Evolutionary conservation across 2,797 vertebrate species (phyloP).

Genomic region (Intellagama lesueurii): DNA sequence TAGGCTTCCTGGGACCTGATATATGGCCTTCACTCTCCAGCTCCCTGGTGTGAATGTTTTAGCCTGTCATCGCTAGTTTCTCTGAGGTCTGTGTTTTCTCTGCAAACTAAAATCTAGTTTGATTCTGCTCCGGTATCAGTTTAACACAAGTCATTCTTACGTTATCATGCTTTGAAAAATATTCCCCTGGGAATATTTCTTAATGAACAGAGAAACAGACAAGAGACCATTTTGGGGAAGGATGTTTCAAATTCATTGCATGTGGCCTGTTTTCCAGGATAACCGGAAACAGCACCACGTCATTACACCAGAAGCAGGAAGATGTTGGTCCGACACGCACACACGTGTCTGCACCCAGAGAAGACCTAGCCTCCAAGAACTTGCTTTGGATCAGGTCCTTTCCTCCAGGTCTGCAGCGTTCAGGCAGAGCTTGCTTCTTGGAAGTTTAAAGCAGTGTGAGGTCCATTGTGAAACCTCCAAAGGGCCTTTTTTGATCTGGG

Average conservation of each 20-base stretch:
- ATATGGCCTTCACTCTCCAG: too few relatives aligned
- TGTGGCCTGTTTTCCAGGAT: not conserved
- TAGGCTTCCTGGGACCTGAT: too few relatives aligned
- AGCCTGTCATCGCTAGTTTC: too few relatives aligned
- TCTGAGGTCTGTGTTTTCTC: too few relatives aligned
- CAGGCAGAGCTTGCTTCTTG: constrained; percentile 36
- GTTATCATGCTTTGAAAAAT: too few relatives aligned
- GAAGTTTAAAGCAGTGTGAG: not conserved
- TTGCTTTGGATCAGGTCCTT: fast-evolving
- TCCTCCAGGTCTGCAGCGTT: not conserved
- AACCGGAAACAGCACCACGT: not conserved
- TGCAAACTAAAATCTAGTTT: too few relatives aligned
- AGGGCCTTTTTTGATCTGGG: constrained; percentile 5
- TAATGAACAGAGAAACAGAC: constrained; percentile 38
- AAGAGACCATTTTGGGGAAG: constrained; percentile 25
- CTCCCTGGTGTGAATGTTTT: too few relatives aligned
- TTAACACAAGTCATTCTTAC: too few relatives aligned
- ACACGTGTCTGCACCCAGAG: not conserved
- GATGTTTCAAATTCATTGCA: constrained; percentile 32
- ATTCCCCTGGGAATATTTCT: constrained; percentile 8
- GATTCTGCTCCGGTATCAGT: too few relatives aligned
- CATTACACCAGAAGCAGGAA: not conserved
- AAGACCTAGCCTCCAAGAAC: not conserved
- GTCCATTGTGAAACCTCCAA: not conserved
- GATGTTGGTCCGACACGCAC: not conserved